These are phyloP conservation scores for Synanthedon tipuliformis DNA, from an alignment of 2,888 invertebrate species.

Conservation along the genomic window DNA sequence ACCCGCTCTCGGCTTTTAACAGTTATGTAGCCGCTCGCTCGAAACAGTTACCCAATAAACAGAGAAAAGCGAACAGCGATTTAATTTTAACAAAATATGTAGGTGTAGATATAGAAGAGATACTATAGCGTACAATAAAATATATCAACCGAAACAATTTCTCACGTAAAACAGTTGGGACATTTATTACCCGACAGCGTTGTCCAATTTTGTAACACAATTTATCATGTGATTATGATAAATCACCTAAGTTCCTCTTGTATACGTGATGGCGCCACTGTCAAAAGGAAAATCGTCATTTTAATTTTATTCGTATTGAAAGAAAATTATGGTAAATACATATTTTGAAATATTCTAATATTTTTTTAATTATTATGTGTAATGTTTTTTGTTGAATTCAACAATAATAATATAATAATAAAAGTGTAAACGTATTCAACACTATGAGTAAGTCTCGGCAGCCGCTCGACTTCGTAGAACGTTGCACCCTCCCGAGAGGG, in stretches of 20 bases:
- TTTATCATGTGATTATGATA: not conserved
- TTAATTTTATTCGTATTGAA: not conserved
- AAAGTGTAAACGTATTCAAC: not conserved
- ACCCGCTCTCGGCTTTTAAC: too few species aligned
- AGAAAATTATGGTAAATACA: too few species aligned
- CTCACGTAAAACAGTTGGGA: not conserved
- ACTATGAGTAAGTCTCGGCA: constrained; percentile 1
- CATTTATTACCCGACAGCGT: not conserved
- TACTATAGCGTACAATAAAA: too few species aligned
- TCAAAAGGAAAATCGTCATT: constrained; percentile 9
- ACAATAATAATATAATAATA: too few species aligned
- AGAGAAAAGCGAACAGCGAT: too few species aligned
- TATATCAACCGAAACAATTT: not conserved
- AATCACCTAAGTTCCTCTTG: constrained; percentile 6
- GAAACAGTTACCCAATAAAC: too few species aligned
- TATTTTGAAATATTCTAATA: too few species aligned
- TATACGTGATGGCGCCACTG: constrained; percentile 17
- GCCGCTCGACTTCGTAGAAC: not conserved
- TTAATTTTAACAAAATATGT: too few species aligned
- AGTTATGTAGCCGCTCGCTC: too few species aligned
- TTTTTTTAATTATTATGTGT: too few species aligned
- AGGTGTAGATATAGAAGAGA: too few species aligned
- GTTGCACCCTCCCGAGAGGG: constrained; percentile 10
- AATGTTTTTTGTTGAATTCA: too few species aligned
- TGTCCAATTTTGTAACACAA: not conserved